phyloP scores from a whole-genome alignment of 2,113 vertebrate genomes.

The crab-eating macaque (Macaca fascicularis) region DNA sequence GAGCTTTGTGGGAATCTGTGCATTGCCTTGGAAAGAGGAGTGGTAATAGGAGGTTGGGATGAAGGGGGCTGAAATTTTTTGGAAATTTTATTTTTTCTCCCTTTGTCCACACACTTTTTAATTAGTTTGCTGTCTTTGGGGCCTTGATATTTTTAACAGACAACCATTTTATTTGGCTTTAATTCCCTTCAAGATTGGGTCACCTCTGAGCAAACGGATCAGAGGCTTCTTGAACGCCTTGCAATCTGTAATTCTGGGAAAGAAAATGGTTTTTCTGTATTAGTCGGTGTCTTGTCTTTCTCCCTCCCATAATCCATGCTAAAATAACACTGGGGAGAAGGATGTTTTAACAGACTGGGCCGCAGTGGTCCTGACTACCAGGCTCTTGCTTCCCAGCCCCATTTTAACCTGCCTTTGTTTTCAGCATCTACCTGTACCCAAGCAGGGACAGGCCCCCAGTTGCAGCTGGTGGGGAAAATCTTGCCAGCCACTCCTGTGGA shows the following conservation, averaged over 20 bases:
- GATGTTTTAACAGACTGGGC: neutral
- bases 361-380: neutral
- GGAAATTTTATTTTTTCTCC: neutral
- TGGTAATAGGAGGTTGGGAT: neutral
- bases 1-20: neutral
- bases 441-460: neutral
- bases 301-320: neutral
- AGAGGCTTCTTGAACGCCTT: neutral
- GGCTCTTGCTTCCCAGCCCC: neutral
- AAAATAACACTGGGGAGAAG: neutral
- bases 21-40: neutral
- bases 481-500: neutral
- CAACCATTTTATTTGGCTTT: neutral
- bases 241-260: neutral
- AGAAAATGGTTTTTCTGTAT: neutral
- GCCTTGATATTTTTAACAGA: neutral
- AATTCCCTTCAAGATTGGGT: slow-evolving; percentile 30
- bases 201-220: neutral
- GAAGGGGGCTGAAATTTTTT: neutral
- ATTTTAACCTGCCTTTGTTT: neutral
- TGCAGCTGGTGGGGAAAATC: neutral
- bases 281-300: neutral
- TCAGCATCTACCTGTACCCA: neutral
- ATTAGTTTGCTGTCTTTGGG: neutral
- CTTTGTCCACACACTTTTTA: neutral